Conservation (phyloP, 1,140 invertebrate species). For the Drosophila rufa region DNA sequence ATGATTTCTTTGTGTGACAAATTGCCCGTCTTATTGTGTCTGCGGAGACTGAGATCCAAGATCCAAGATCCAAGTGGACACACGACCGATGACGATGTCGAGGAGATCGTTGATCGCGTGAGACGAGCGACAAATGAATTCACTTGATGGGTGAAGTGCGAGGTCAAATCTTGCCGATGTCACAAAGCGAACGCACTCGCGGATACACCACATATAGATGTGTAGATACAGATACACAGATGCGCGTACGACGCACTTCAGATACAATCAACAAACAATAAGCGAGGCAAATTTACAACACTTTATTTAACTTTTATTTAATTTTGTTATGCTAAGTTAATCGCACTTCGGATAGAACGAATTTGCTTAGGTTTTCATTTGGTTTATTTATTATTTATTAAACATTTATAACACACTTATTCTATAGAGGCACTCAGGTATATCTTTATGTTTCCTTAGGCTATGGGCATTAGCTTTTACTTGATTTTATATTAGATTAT, state of each 20-base stretch:
- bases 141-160: conserved; percentile 83
- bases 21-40: conserved; percentile 46
- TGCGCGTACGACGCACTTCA: conserved; percentile 26
- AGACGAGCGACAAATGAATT: conserved; percentile 60
- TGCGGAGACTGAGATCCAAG: conserved; percentile 3
- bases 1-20: conserved; percentile 79
- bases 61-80: conserved; percentile 20
- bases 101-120: conserved; percentile 47
- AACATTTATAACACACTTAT: conserved; percentile 4
- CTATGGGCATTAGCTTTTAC: not conserved
- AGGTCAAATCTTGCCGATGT: conserved; percentile 79
- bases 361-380: conserved; percentile 1
- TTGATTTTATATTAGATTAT: not conserved
- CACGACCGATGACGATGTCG: conserved; percentile 31
- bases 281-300: conserved; percentile 15
- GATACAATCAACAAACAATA: conserved; percentile 61
- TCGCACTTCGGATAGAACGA: not conserved
- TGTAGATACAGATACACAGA: conserved; percentile 21
- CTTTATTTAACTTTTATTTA: not conserved
- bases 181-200: conserved; percentile 64
- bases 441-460: too few species aligned
- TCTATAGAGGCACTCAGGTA: not conserved
- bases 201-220: conserved; percentile 15
- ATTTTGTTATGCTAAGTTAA: not conserved
- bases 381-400: not conserved